Evolutionary conservation across 2,888 invertebrate genomes (phyloP).

Genomic region (Eustalomyia histrio): DNA sequence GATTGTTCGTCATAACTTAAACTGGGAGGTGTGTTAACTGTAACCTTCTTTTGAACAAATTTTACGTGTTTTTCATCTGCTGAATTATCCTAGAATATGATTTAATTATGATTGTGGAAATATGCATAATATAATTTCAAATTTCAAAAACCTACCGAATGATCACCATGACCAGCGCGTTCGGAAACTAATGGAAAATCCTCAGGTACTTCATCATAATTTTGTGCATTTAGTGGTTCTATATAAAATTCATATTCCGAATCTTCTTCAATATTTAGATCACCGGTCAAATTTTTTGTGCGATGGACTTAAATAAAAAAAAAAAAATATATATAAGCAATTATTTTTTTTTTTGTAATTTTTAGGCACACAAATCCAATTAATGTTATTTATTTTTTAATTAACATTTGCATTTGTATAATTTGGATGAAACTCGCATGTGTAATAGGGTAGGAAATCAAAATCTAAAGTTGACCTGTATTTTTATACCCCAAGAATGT

Average conservation of each 20-base stretch:
- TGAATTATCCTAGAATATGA: slow-evolving; percentile 75
- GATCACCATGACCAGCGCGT: slow-evolving; percentile 79
- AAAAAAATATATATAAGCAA: too few relatives aligned
- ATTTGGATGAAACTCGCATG: too few relatives aligned
- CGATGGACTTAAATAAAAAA: slow-evolving; percentile 72
- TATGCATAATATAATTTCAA: slow-evolving; percentile 1
- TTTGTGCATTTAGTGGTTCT: slow-evolving; percentile 75
- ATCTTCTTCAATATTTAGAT: slow-evolving; percentile 78
- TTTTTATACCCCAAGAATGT: too few relatives aligned
- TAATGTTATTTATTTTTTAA: too few relatives aligned
- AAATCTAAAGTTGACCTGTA: too few relatives aligned
- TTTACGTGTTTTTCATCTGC: slow-evolving; percentile 80
- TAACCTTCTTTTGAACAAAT: slow-evolving; percentile 79
- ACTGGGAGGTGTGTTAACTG: slow-evolving; percentile 77
- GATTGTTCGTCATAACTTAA: slow-evolving; percentile 77
- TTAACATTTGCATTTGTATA: too few relatives aligned
- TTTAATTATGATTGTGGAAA: not conserved
- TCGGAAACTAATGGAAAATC: slow-evolving; percentile 80
- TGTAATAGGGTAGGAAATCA: too few relatives aligned
- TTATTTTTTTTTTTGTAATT: too few relatives aligned
- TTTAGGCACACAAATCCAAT: too few relatives aligned
- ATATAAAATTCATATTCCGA: slow-evolving; percentile 76
- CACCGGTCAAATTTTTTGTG: slow-evolving; percentile 70
- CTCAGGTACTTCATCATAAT: slow-evolving; percentile 79
- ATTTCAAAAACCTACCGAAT: slow-evolving; percentile 74